These are phyloP conservation scores for Pampus argenteus DNA, from an alignment of 2,797 vertebrate genomes.

Conservation along the genomic window DNA sequence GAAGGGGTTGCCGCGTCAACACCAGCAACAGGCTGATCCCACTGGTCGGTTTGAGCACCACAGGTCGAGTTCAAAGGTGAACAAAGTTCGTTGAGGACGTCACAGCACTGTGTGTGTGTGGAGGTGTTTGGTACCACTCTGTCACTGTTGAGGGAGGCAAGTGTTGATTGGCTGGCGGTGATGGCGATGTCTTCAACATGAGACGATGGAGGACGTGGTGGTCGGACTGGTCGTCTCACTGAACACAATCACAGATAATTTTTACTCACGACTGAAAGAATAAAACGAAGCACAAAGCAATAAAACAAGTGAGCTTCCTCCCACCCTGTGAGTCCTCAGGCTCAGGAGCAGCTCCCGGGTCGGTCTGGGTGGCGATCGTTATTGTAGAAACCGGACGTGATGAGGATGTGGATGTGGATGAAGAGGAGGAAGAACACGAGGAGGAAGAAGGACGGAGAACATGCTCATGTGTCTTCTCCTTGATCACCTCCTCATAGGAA, in stretches of 20 bases:
- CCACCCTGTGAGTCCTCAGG: constrained; percentile 34
- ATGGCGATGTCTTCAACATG: constrained; percentile 24
- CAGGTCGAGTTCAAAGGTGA: constrained; percentile 35
- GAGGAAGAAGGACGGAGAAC: constrained; percentile 72
- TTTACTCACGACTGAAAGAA: neutral
- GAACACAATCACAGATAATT: constrained; percentile 43
- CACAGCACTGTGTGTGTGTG: constrained; percentile 23
- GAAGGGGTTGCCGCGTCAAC: neutral
- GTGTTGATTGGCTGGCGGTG: constrained; percentile 25
- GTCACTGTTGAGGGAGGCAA: neutral
- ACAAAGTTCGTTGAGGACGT: constrained; percentile 25
- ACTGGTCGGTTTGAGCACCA: constrained; percentile 48
- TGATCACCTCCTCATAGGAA: constrained; percentile 97
- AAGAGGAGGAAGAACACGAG: constrained; percentile 33
- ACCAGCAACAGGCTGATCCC: constrained; percentile 16
- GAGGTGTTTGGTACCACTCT: neutral
- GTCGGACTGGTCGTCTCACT: constrained; percentile 85
- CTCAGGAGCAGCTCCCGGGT: constrained; percentile 68
- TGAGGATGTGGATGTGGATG: constrained; percentile 72
- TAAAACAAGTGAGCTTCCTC: rapidly evolving
- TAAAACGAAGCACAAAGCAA: neutral
- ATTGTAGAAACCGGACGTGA: constrained; percentile 66
- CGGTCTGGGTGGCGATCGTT: constrained; percentile 95
- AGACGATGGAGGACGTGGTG: constrained; percentile 81
- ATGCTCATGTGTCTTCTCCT: constrained; percentile 95